Evolutionary conservation across 1,140 invertebrate genomes (phyloP).

Genomic region (Bombyx mandarina): DNA sequence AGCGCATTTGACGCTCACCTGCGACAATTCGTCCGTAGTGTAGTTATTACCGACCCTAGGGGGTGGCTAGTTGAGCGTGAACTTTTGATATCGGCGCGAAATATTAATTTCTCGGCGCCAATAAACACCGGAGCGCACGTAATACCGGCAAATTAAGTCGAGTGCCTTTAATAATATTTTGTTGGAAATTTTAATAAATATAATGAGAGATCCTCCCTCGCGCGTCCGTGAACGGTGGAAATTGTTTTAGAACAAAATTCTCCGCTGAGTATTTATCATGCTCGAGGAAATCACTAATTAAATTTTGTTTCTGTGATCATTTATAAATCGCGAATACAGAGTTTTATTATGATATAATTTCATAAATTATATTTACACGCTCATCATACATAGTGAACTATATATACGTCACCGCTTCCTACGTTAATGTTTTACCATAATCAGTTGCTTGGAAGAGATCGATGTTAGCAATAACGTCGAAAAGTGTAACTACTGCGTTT

Average conservation of each 20-base stretch:
- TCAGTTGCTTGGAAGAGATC: too few species aligned
- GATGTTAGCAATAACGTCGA: too few species aligned
- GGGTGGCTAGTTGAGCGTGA: constrained; percentile 67
- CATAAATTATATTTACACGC: too few species aligned
- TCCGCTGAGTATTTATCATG: too few species aligned
- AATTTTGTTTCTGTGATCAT: too few species aligned
- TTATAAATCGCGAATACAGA: too few species aligned
- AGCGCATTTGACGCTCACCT: constrained; percentile 62
- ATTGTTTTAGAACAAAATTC: not conserved
- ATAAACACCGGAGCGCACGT: constrained; percentile 59
- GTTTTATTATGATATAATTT: too few species aligned
- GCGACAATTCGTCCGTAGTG: constrained; percentile 54
- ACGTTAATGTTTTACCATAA: too few species aligned
- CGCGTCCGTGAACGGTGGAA: not conserved
- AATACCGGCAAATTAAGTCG: constrained; percentile 66
- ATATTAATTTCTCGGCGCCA: constrained; percentile 68
- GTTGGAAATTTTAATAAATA: constrained; percentile 59
- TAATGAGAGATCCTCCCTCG: not conserved
- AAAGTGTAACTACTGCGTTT: too few species aligned
- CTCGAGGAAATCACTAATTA: too few species aligned
- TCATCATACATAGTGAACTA: too few species aligned
- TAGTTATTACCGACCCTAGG: constrained; percentile 53
- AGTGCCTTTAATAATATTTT: constrained; percentile 64
- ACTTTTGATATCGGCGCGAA: constrained; percentile 68
- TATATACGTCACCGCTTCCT: too few species aligned